Conservation (phyloP, 2,113 vertebrate species). For the Urocitellus parryii region DNA sequence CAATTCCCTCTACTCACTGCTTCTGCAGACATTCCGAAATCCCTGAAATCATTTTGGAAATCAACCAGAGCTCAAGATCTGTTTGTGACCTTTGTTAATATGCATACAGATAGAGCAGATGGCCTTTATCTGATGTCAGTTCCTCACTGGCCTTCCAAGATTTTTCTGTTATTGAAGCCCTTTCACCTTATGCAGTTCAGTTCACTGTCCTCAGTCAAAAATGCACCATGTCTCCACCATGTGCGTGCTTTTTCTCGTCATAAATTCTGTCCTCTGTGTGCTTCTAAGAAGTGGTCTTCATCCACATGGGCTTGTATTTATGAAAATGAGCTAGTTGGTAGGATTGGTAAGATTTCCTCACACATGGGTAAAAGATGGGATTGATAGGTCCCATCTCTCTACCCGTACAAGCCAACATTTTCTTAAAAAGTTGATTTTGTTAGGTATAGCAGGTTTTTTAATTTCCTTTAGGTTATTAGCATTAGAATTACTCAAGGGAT, state of each 20-base stretch:
- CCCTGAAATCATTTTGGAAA: constrained; percentile 61
- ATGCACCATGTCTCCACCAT: no score
- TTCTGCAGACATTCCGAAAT: constrained; percentile 43
- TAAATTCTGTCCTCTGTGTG: background rate
- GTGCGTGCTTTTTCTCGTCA: background rate
- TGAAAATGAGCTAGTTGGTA: background rate
- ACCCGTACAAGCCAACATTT: background rate
- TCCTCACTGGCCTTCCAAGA: background rate
- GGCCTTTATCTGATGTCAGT: background rate
- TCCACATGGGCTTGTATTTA: background rate
- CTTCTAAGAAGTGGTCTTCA: background rate
- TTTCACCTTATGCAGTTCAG: background rate
- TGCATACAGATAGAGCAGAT: background rate
- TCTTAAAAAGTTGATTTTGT: background rate
- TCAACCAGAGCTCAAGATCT: constrained; percentile 39
- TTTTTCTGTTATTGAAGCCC: background rate
- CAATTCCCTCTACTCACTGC: constrained; percentile 40
- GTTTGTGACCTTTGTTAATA: constrained; percentile 48
- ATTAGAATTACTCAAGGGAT: background rate
- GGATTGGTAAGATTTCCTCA: background rate
- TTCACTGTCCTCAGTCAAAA: background rate
- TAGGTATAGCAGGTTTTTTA: background rate
- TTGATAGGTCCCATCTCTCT: background rate
- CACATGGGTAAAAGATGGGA: background rate
- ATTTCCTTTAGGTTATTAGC: background rate